A percentile compares a stretch with the other conserved stretches of the same genome.
phyloP scores from a whole-genome alignment of 92 coral and sea anemone genomes.

The Siderastrea siderea region DNA sequence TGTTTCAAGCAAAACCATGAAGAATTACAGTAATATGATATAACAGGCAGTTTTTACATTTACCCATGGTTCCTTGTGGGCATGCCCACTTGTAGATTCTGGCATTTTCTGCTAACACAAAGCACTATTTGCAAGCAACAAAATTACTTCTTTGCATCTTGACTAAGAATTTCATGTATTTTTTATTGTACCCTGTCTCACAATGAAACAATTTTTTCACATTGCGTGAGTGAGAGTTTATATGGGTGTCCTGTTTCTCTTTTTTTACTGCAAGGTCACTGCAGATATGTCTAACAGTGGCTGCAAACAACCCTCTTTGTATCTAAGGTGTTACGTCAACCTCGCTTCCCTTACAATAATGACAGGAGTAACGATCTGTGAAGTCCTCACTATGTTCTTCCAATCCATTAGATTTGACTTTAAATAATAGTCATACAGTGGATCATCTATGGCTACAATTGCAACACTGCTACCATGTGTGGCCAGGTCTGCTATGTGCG shows the following conservation, averaged over 20 bases:
- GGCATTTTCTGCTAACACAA: no score
- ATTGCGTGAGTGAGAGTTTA: slow-evolving; percentile 31
- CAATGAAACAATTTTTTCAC: slow-evolving; percentile 37
- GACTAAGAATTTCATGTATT: not conserved
- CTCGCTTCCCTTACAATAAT: slow-evolving; percentile 17
- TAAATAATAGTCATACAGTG: slow-evolving; percentile 51
- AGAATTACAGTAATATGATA: not conserved
- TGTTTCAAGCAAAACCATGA: no score
- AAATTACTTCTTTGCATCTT: not conserved
- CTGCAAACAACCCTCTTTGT: slow-evolving; percentile 35
- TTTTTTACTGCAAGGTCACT: slow-evolving; percentile 25
- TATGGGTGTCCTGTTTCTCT: slow-evolving; percentile 28
- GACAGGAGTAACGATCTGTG: slow-evolving; percentile 31
- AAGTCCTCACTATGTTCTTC: slow-evolving; percentile 48
- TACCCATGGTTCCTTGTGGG: slow-evolving; percentile 50
- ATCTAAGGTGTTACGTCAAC: slow-evolving; percentile 45
- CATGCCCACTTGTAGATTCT: not conserved
- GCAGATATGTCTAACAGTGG: slow-evolving; percentile 54
- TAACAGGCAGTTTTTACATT: not conserved
- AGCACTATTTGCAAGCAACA: not conserved
- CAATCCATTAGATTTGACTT: slow-evolving; percentile 58
- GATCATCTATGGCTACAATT: slow-evolving; percentile 66
- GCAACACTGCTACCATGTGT: slow-evolving; percentile 47
- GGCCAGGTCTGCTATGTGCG: slow-evolving; percentile 61
- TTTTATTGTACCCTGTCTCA: not conserved